These are phyloP conservation scores for Dolichomitus sp. DNA, from an alignment of 2,888 invertebrate species.

Conservation along the genomic window DNA sequence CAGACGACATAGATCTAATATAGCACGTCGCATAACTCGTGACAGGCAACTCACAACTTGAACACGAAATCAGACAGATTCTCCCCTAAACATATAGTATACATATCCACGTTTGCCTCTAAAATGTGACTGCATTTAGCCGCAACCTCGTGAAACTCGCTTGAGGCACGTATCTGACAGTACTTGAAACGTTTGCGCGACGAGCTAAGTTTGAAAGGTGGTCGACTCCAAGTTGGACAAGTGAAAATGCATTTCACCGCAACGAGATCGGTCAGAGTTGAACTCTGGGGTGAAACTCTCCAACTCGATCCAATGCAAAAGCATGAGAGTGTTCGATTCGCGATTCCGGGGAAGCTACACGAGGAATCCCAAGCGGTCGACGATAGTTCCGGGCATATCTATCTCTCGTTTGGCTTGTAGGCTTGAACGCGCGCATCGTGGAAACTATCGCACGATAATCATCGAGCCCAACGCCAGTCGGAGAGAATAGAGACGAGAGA, in stretches of 20 bases:
- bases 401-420: conserved; percentile 7
- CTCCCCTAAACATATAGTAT: neutral
- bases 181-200: neutral
- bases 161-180: neutral
- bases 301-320: conserved; percentile 8
- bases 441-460: conserved; percentile 49
- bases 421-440: conserved; percentile 4
- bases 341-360: neutral
- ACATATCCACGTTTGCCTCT: neutral
- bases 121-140: neutral
- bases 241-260: conserved; percentile 8
- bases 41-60: neutral
- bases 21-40: too few species aligned
- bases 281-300: conserved; percentile 30
- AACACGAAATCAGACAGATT: conserved; percentile 23
- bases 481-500: neutral
- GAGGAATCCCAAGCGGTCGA: conserved; percentile 36
- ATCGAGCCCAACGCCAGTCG: neutral
- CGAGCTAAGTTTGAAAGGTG: conserved; percentile 2
- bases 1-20: too few species aligned
- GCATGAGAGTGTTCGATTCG: neutral
- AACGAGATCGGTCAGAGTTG: neutral
- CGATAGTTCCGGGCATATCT: conserved; percentile 1
- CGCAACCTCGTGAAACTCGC: neutral
- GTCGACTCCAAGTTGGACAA: neutral